Percentiles rank a stretch among this genome's conserved stretches.
Conservation (phyloP, 2,797 vertebrate species). For the Oreortyx pictus region DNA sequence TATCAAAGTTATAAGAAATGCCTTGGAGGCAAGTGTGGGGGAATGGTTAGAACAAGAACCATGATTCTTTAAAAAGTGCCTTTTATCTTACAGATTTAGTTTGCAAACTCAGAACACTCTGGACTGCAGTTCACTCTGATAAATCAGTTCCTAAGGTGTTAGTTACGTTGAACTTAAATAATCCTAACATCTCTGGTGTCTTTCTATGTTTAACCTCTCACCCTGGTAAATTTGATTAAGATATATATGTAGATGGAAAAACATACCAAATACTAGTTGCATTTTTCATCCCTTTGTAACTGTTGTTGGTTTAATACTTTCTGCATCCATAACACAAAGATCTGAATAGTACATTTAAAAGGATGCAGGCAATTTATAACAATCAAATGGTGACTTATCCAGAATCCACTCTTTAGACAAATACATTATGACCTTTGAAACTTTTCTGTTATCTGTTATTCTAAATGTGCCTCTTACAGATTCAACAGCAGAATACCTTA, state of each 20-base stretch:
- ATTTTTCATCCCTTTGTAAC: background rate
- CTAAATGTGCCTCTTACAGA: background rate
- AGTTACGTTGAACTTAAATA: slow-evolving; percentile 49
- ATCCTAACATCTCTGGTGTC: background rate
- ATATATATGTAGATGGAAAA: background rate
- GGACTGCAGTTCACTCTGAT: slow-evolving; percentile 87
- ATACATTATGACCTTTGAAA: background rate
- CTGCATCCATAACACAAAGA: background rate
- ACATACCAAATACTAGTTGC: background rate
- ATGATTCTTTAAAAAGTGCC: slow-evolving; percentile 72
- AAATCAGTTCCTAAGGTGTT: slow-evolving; percentile 81
- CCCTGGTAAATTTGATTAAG: slow-evolving; percentile 5
- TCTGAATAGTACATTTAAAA: background rate
- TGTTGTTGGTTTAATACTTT: background rate
- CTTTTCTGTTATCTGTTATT: background rate
- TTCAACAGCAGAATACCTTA: background rate
- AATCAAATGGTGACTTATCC: background rate
- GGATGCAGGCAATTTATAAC: background rate
- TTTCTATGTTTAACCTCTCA: slow-evolving; percentile 17
- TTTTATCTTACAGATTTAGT: slow-evolving; percentile 78
- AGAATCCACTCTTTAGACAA: background rate
- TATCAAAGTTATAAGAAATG: slow-evolving; percentile 85
- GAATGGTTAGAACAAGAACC: slow-evolving; percentile 70
- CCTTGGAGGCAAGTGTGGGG: slow-evolving; percentile 76
- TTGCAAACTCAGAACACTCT: slow-evolving; percentile 81